These are phyloP conservation scores for Ophion obscuratus DNA, from an alignment of 2,888 invertebrate species.

Conservation along the genomic window DNA sequence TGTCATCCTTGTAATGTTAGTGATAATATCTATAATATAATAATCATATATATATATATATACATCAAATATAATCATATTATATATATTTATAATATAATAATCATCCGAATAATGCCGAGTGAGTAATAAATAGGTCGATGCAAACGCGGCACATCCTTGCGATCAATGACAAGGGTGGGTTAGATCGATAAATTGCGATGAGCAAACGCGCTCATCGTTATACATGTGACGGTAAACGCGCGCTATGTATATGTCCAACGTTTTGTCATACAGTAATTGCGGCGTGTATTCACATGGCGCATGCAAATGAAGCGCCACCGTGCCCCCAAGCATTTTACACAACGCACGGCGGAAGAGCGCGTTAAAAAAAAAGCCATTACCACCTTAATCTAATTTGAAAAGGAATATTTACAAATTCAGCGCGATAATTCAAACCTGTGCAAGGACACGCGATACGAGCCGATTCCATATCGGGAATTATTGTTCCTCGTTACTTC, in stretches of 20 bases:
- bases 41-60: too few relatives aligned
- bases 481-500: slow-evolving; percentile 5
- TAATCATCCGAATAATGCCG: too few relatives aligned
- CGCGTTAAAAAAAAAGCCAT: neutral
- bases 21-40: too few relatives aligned
- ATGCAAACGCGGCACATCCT: neutral
- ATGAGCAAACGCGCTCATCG: neutral
- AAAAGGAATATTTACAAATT: neutral
- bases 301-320: neutral
- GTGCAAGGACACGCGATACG: slow-evolving; percentile 1
- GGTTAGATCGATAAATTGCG: slow-evolving; percentile 54
- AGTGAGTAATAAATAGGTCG: neutral
- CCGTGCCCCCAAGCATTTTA: neutral
- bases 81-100: too few relatives aligned
- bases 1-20: neutral
- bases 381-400: neutral
- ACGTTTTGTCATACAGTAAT: neutral
- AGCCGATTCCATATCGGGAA: neutral
- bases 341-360: neutral
- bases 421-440: too few relatives aligned
- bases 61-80: too few relatives aligned
- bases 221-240: neutral
- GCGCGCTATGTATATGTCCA: neutral
- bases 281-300: neutral
- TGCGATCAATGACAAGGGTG: slow-evolving; percentile 42